Evolutionary conservation across 2,797 vertebrate genomes (phyloP).

Genomic region (Malacoctenus gilli): DNA sequence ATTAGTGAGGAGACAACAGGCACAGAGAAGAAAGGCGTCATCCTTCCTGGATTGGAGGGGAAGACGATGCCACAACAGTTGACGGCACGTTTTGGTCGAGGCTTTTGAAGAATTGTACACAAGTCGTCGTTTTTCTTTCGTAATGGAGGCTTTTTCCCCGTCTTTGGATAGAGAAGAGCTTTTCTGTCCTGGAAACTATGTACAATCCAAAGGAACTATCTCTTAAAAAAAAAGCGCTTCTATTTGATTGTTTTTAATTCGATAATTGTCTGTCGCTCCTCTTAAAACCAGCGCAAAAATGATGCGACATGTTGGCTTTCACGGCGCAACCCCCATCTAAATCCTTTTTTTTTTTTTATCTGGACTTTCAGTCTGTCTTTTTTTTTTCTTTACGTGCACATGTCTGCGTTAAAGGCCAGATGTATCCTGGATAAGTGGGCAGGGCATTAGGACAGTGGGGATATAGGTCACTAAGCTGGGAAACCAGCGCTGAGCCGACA

Average conservation of each 20-base stretch:
- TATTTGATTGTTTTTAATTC: no score
- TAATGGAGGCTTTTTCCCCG: no score
- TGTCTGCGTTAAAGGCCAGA: constrained; percentile 18
- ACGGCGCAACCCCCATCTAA: neutral
- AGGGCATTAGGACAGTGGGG: constrained; percentile 33
- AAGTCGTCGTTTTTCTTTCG: constrained; percentile 17
- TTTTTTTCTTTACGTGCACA: neutral
- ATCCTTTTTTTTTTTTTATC: neutral
- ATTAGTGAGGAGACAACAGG: constrained; percentile 27
- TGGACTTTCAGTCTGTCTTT: neutral
- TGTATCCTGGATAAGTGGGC: constrained; percentile 22
- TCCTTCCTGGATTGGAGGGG: neutral
- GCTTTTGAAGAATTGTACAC: constrained; percentile 20
- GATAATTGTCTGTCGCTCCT: no score
- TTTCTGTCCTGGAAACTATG: no score
- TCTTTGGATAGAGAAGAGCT: constrained; percentile 4
- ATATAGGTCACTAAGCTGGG: constrained; percentile 48
- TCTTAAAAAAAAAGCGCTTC: constrained; percentile 26
- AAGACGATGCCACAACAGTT: neutral
- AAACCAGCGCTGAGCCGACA: neutral
- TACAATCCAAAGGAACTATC: constrained; percentile 10
- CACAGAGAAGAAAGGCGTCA: constrained; percentile 6
- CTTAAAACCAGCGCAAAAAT: no score
- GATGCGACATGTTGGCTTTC: no score
- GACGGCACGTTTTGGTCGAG: constrained; percentile 13